phyloP scores from a whole-genome alignment of 2,113 vertebrate genomes.

The Cyrtonyx montezumae region DNA sequence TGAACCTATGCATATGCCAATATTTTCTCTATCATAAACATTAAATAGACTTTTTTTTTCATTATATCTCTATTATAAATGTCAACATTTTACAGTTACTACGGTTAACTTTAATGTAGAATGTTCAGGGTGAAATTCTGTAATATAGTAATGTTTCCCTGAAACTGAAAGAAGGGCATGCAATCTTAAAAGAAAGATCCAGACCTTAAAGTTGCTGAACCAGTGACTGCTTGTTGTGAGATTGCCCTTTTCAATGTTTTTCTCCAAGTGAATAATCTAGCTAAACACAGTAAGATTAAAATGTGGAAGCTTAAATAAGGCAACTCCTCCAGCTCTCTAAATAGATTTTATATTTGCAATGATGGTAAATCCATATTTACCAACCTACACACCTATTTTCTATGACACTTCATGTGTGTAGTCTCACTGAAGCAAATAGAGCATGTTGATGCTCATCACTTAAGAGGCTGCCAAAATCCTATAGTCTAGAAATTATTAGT shows the following conservation, averaged over 20 bases:
- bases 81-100: neutral
- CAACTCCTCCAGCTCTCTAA: neutral
- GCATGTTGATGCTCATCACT: neutral
- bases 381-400: neutral
- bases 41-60: neutral
- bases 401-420: neutral
- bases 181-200: neutral
- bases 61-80: neutral
- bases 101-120: neutral
- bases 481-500: neutral
- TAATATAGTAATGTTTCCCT: neutral
- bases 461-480: neutral
- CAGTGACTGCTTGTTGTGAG: neutral
- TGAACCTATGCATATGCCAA: neutral
- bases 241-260: neutral
- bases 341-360: neutral
- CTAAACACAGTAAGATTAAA: neutral
- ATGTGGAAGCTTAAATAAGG: neutral
- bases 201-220: neutral
- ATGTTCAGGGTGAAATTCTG: neutral
- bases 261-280: neutral
- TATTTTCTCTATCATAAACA: neutral
- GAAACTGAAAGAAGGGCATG: neutral
- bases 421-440: neutral
- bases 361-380: neutral